These are phyloP conservation scores for Formica exsecta DNA, from an alignment of 1,140 invertebrate species.

Conservation along the genomic window DNA sequence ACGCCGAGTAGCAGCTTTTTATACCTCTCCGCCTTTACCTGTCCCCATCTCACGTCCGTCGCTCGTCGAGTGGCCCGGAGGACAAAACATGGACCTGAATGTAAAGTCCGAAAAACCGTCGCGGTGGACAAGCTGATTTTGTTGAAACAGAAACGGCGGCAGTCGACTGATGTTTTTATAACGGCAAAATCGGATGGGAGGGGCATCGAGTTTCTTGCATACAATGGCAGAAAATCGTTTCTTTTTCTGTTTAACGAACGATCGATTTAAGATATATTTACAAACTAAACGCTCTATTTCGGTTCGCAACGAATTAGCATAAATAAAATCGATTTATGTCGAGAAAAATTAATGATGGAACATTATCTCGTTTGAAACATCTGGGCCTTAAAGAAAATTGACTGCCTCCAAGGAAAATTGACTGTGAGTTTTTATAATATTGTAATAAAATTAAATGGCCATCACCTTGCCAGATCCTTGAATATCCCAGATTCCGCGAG, in stretches of 20 bases:
- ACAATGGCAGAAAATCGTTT: conserved; percentile 34
- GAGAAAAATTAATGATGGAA: conserved; percentile 21
- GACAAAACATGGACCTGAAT: conserved; percentile 75
- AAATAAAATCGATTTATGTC: conserved; percentile 25
- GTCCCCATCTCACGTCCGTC: conserved; percentile 69
- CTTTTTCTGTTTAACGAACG: neutral
- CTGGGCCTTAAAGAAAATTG: neutral
- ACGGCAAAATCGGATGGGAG: conserved; percentile 61
- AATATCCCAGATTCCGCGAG: neutral
- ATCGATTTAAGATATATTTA: neutral
- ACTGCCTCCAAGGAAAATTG: neutral
- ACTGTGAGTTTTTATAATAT: conserved; percentile 1
- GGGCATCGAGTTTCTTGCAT: conserved; percentile 30
- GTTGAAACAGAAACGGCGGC: conserved; percentile 69
- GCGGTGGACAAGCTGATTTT: conserved; percentile 71
- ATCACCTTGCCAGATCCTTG: neutral
- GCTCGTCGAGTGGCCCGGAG: conserved; percentile 64
- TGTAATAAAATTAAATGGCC: neutral
- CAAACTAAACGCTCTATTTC: neutral
- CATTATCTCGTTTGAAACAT: conserved; percentile 12
- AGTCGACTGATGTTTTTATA: conserved; percentile 70
- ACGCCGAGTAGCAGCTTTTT: conserved; percentile 66
- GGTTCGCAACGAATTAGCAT: conserved; percentile 25
- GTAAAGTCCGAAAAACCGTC: conserved; percentile 73
- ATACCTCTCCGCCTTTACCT: conserved; percentile 63